phyloP scores from a whole-genome alignment of 2,113 vertebrate genomes.

The Xenopus laevis region DNA sequence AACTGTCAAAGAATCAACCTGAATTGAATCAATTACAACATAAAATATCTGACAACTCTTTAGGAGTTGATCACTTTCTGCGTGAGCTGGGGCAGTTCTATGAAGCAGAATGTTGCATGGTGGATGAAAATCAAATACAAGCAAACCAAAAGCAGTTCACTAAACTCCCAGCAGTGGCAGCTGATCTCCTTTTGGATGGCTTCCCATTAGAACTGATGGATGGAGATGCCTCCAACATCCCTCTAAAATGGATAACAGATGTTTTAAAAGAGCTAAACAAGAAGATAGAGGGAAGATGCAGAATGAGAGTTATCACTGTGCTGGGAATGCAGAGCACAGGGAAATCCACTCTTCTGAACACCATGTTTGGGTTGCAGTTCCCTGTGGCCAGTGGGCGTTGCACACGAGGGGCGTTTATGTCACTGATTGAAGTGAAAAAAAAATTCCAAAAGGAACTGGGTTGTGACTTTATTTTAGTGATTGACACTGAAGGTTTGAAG shows the following conservation, averaged over 20 bases:
- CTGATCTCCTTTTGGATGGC: conserved; percentile 63
- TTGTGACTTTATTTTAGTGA: conserved; percentile 71
- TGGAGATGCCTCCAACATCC: conserved; percentile 67
- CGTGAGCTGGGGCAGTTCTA: conserved; percentile 76
- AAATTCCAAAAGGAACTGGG: conserved; percentile 62
- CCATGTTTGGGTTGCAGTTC: conserved; percentile 75
- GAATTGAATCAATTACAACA: conserved; percentile 24
- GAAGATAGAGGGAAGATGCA: conserved; percentile 56
- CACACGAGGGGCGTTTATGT: conserved; percentile 66
- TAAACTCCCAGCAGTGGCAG: conserved; percentile 45
- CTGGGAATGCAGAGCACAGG: no score
- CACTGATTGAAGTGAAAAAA: conserved; percentile 57
- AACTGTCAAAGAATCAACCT: neutral
- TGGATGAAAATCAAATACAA: conserved; percentile 33
- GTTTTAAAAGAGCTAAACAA: conserved; percentile 58
- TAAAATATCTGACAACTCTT: conserved; percentile 56
- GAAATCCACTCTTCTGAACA: conserved; percentile 47
- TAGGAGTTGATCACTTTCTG: conserved; percentile 71
- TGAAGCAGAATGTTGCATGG: conserved; percentile 57
- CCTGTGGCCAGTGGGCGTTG: conserved; percentile 54
- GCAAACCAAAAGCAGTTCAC: neutral
- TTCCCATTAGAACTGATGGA: conserved; percentile 74
- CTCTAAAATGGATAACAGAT: conserved; percentile 68
- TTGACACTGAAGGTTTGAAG: conserved; percentile 63
- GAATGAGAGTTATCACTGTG: conserved; percentile 47